Evolutionary conservation across 2,797 vertebrate genomes (phyloP), one percentile per base, ranked within the genome.

Genomic region (Bovichtus diacanthus): DNA sequence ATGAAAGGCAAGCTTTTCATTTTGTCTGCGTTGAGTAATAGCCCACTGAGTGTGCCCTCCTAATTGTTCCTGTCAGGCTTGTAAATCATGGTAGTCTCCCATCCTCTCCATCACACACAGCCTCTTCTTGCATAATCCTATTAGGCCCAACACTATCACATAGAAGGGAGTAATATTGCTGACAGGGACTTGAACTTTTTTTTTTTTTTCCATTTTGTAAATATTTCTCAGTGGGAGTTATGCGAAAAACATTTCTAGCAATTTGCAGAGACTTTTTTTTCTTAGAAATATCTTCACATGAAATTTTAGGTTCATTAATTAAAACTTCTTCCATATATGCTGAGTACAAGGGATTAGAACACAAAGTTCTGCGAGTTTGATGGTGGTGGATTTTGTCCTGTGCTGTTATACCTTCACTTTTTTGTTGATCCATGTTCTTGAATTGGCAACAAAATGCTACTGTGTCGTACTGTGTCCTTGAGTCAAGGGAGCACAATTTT

Each of bases 1-100:
- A 87, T 83, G 62, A 84, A 90, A 88, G 61, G 49, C 71, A 74
- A 55, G 31, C 74, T 80, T 91, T 92, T 89, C 56, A 84, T 88
- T 91, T 89, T 81, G 88, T 88, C 85, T 85, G 76, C 81, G 86
- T 82, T 93, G 91, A 94, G 87, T 91, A 92, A 95, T 93, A 90
- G 87, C 78, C 76, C 79, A 82, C 85, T 89, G 84, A 92, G 89
- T 81, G 60, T 80, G 83, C 79, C 81, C 87, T 88, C 85, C 92
- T 93, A 95, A 94, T 94, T 94, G 94, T 93, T 91, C 90, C 90
- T 92, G 92, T 93, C 94, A 94, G 92, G 88, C 90, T 90, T 92
- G 90, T 93, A 94, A 95, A 94, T 94, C 91, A 90, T 77, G 67
- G 77, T 70, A 76, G 82, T 87, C 78, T 87, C 77, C 76, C 83